These are phyloP conservation scores for Nyctereutes procyonoides DNA, from an alignment of 2,113 vertebrate genomes.

Conservation along the genomic window DNA sequence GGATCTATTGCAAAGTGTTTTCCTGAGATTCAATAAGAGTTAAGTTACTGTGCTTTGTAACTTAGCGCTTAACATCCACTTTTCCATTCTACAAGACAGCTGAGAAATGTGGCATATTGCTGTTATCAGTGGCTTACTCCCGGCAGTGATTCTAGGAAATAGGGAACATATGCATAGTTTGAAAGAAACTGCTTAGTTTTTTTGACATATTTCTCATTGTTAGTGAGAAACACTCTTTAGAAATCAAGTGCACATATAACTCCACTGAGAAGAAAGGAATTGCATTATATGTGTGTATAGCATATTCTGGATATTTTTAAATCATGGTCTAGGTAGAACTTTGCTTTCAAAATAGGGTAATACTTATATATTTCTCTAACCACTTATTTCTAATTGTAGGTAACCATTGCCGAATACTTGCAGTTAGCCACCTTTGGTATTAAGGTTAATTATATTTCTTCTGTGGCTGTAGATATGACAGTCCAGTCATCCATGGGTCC, in stretches of 20 bases:
- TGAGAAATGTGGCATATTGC: not conserved
- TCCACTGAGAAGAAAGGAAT: constrained; percentile 26
- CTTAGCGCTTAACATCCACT: not conserved
- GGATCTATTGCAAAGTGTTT: not conserved
- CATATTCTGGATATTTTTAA: constrained; percentile 34
- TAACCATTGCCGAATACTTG: constrained; percentile 7
- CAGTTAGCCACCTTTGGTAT: not conserved
- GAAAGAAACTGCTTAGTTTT: not conserved
- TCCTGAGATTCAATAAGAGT: constrained; percentile 31
- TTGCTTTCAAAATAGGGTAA: constrained; percentile 15
- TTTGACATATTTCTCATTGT: not conserved
- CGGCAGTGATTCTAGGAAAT: not conserved
- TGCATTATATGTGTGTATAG: not conserved
- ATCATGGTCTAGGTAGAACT: constrained; percentile 10
- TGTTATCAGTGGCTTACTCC: not conserved
- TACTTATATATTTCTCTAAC: constrained; percentile 8
- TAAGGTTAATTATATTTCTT: constrained; percentile 61
- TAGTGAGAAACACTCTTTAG: not conserved
- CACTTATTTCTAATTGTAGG: constrained; percentile 27
- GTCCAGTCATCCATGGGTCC: not conserved
- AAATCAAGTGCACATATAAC: not conserved
- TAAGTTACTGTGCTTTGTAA: constrained; percentile 8
- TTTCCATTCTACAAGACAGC: not conserved
- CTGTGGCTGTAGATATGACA: not conserved
- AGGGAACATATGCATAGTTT: not conserved